Evolutionary conservation across 2,888 invertebrate genomes (phyloP).

Genomic region (Erebia aethiops): DNA sequence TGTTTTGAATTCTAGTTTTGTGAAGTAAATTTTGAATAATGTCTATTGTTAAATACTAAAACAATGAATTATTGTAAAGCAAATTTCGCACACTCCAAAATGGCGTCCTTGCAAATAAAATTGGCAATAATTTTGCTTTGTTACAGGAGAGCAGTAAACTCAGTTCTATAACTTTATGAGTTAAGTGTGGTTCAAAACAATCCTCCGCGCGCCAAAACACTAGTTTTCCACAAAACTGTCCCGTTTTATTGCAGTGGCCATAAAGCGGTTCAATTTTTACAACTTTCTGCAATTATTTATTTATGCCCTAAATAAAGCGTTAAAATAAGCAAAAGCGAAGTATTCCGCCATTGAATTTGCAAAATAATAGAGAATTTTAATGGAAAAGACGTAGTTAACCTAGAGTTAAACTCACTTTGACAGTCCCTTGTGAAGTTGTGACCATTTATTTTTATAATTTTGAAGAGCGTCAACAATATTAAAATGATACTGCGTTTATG

Average conservation of each 20-base stretch:
- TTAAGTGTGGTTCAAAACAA: neutral
- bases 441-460: too few relatives aligned
- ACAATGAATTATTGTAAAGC: neutral
- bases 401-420: too few relatives aligned
- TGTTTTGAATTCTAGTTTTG: too few relatives aligned
- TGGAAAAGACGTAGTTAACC: too few relatives aligned
- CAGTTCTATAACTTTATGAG: neutral
- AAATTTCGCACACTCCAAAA: neutral
- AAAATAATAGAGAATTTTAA: too few relatives aligned
- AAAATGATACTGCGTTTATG: too few relatives aligned
- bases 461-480: too few relatives aligned
- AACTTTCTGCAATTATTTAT: neutral
- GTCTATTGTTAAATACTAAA: neutral
- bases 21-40: too few relatives aligned
- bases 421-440: too few relatives aligned
- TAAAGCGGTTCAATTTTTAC: neutral
- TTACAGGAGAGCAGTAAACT: neutral
- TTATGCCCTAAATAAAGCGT: neutral
- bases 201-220: neutral
- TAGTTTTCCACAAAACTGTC: constrained; percentile 2
- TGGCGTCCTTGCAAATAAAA: constrained; percentile 4
- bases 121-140: constrained; percentile 4
- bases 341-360: neutral
- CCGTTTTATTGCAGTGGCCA: constrained; percentile 6
- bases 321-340: neutral